Evolutionary conservation across 2,888 invertebrate genomes (phyloP).

Genomic region (Cistogaster globosa): DNA sequence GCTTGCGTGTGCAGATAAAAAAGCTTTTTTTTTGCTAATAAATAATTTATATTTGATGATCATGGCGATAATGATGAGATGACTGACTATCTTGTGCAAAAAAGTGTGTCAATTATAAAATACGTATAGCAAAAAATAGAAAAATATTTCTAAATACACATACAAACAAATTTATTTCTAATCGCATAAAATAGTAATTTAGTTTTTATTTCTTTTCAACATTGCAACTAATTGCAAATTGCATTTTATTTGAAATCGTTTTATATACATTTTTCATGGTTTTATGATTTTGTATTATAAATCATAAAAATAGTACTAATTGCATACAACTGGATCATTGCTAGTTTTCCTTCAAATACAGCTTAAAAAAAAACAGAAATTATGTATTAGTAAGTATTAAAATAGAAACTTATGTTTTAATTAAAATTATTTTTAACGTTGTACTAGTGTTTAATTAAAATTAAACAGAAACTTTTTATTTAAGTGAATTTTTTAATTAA

Average conservation of each 20-base stretch:
- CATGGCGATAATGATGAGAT: slow-evolving; percentile 40
- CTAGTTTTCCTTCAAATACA: not conserved
- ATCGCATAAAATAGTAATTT: slow-evolving; percentile 26
- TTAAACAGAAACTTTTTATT: too few relatives aligned
- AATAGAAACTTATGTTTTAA: not conserved
- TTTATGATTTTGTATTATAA: slow-evolving; percentile 28
- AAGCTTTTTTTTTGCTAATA: slow-evolving; percentile 2
- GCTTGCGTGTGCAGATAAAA: slow-evolving; percentile 39
- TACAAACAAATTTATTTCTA: slow-evolving; percentile 16
- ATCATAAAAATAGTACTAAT: slow-evolving; percentile 1
- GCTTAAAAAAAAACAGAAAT: not conserved
- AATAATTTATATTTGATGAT: slow-evolving; percentile 47
- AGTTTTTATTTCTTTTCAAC: slow-evolving; percentile 6
- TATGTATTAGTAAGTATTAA: slow-evolving; percentile 60
- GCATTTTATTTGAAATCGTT: slow-evolving; percentile 42
- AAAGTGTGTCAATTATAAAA: slow-evolving; percentile 64
- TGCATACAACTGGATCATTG: slow-evolving; percentile 27
- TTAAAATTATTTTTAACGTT: too few relatives aligned
- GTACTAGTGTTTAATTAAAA: too few relatives aligned
- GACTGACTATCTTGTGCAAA: slow-evolving; percentile 58
- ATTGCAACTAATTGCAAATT: slow-evolving; percentile 19
- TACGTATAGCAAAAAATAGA: slow-evolving; percentile 7
- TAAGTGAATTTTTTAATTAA: too few relatives aligned
- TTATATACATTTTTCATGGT: slow-evolving; percentile 8
- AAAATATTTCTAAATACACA: not conserved